Evolutionary conservation across 2,888 invertebrate species (phyloP).

Genomic region (Argyresthia albistria): DNA sequence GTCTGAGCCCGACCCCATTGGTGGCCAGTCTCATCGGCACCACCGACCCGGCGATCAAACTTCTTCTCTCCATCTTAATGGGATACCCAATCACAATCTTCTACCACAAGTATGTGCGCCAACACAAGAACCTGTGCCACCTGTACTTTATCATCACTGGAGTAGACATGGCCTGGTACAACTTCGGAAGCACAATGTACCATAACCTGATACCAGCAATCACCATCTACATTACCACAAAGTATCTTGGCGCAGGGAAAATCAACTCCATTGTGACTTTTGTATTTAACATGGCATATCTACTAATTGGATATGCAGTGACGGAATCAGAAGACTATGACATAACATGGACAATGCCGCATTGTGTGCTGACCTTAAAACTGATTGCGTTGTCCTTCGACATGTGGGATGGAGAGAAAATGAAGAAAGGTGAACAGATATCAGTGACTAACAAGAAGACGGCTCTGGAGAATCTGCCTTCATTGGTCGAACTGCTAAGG

Average conservation of each 20-base stretch:
- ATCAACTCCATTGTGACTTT: slow-evolving; percentile 80
- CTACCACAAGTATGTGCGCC: slow-evolving; percentile 35
- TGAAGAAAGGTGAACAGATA: slow-evolving; percentile 61
- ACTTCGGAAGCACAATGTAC: slow-evolving; percentile 84
- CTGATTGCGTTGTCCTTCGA: slow-evolving; percentile 90
- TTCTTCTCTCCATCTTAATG: slow-evolving; percentile 75
- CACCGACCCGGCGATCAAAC: slow-evolving; percentile 75
- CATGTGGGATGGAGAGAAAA: slow-evolving; percentile 82
- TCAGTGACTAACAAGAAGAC: slow-evolving; percentile 81
- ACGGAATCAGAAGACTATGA: slow-evolving; percentile 91
- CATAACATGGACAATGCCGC: slow-evolving; percentile 98
- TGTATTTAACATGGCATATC: slow-evolving; percentile 85
- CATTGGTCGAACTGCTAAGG: slow-evolving; percentile 84
- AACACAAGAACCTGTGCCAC: slow-evolving; percentile 71
- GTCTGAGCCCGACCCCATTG: slow-evolving; percentile 40
- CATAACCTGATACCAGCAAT: slow-evolving; percentile 84
- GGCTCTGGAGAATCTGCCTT: slow-evolving; percentile 76
- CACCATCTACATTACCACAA: slow-evolving; percentile 79
- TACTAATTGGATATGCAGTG: slow-evolving; percentile 82
- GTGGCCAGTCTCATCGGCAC: slow-evolving; percentile 68
- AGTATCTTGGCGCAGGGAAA: slow-evolving; percentile 75
- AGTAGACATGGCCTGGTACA: slow-evolving; percentile 83
- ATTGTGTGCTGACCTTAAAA: slow-evolving; percentile 92
- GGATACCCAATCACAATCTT: slow-evolving; percentile 61
- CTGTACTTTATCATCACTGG: slow-evolving; percentile 82